Conservation (phyloP, 2,888 invertebrate species). For the Alentia gelatinosa region DNA sequence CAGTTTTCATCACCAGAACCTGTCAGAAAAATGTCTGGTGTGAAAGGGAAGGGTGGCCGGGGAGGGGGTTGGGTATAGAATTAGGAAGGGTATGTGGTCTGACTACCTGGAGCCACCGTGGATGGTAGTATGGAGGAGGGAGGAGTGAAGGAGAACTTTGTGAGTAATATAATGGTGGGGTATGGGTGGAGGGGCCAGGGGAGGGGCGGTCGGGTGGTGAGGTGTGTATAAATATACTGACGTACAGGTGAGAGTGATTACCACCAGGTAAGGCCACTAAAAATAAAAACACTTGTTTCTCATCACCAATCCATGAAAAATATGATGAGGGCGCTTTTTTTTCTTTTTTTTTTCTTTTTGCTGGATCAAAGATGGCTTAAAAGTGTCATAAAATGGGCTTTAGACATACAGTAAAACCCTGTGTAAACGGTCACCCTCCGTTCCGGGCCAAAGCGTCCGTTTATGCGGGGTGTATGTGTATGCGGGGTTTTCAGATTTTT, state of each 20-base stretch:
- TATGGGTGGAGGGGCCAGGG: slow-evolving; percentile 26
- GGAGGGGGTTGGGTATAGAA: slow-evolving; percentile 1
- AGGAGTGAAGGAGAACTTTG: slow-evolving; percentile 20
- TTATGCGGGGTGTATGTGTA: too few relatives aligned
- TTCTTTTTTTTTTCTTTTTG: too few relatives aligned
- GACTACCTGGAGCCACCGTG: not conserved
- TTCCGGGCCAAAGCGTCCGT: too few relatives aligned
- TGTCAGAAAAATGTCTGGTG: slow-evolving; percentile 22
- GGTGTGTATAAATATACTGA: not conserved
- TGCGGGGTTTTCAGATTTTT: too few relatives aligned
- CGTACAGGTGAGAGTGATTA: slow-evolving; percentile 42
- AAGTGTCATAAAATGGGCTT: too few relatives aligned
- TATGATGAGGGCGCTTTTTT: too few relatives aligned
- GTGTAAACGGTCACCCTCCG: too few relatives aligned
- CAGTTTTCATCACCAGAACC: slow-evolving; percentile 42
- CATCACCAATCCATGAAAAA: too few relatives aligned
- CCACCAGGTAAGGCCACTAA: slow-evolving; percentile 5
- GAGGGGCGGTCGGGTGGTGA: not conserved
- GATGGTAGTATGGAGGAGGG: not conserved
- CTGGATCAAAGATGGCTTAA: too few relatives aligned
- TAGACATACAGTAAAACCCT: too few relatives aligned
- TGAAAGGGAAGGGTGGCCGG: not conserved
- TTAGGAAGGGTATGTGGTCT: not conserved
- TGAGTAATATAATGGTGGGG: slow-evolving; percentile 27
- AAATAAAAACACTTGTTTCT: too few relatives aligned